Evolutionary conservation across 2,797 vertebrate species (phyloP), one percentile per base, ranked within the genome.

Genomic region (Limosa lapponica): DNA sequence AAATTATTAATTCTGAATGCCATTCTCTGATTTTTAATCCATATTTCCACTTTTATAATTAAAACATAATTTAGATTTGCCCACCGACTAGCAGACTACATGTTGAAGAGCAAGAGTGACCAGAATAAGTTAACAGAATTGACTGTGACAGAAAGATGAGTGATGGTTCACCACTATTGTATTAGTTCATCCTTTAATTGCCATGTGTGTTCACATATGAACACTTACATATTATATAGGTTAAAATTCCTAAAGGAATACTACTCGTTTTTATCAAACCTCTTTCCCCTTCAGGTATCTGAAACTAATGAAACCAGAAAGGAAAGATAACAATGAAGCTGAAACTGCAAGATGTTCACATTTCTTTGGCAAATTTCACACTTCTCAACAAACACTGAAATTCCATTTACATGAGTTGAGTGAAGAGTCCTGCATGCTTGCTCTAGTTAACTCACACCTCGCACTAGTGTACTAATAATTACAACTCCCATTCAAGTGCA

Each of bases 61-160:
- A 96, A 95, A 95, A 96, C 95, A 95, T 87, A 95, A 96, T 78
- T 96, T 95, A 85, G 7, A 79, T 97, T 98, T 98, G 93, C 98
- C 84, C 97, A 96, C 97, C 97, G 98, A 98, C 97, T 91, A 92
- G 95, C 82, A 95, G 93, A 94, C 86, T 91, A 96, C 96, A 95
- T 94, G 95, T 94, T 94, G 93, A 95, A 97, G 94, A 95, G 95
- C 46, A 96, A 94, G 67, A 95, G 95, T 83, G 96, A 92, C 96
- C 95, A 92, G 97, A 96, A 97, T 97, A 97, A 97, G 98, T 98
- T 97, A 98, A 89, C 89, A 57, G 52, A 96, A 94, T 94, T 82
- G 93, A 90, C 82, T 82, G 94, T 95, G 91, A 96, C 89, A 95
- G 93, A 95, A 85, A 93, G 51, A 95, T 92, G 85, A 94, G 95